A percentile compares a stretch with the other conserved stretches of the same genome.
phyloP scores from a whole-genome alignment of 2,113 vertebrate genomes.

The Ploceus nigricollis region DNA sequence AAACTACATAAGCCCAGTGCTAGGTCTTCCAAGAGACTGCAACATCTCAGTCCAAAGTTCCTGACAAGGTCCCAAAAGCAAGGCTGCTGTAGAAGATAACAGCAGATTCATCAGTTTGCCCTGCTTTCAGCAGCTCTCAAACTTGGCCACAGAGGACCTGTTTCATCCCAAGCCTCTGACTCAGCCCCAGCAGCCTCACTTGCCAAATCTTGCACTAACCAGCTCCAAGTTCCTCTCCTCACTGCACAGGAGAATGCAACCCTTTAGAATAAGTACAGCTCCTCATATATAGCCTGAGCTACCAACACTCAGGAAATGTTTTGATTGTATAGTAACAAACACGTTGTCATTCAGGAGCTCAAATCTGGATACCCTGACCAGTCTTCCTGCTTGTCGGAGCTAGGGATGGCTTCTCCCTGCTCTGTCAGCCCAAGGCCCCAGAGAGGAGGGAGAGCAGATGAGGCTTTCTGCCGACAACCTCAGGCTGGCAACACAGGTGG shows the following conservation, averaged over 20 bases:
- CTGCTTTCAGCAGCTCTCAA: neutral
- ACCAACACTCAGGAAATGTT: neutral
- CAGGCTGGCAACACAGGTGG: neutral
- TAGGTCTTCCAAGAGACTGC: neutral
- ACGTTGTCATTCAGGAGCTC: neutral
- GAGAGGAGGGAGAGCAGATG: neutral
- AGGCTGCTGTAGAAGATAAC: neutral
- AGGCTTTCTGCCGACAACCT: neutral
- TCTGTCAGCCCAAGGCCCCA: neutral
- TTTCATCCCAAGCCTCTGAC: neutral
- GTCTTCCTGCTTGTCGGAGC: neutral
- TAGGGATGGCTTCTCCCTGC: neutral
- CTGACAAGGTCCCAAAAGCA: neutral
- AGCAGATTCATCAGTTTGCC: neutral
- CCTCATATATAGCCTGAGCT: fast-evolving
- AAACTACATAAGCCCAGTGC: neutral
- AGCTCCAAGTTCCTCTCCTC: neutral
- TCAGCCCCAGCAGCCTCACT: neutral
- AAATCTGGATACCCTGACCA: neutral
- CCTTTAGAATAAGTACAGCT: neutral
- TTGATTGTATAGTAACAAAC: neutral
- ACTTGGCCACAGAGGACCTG: neutral
- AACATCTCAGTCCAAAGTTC: neutral
- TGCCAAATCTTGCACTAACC: neutral
- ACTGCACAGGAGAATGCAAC: neutral